phyloP scores from a whole-genome alignment of 2,113 vertebrate species.

The Electrona antarctica region DNA sequence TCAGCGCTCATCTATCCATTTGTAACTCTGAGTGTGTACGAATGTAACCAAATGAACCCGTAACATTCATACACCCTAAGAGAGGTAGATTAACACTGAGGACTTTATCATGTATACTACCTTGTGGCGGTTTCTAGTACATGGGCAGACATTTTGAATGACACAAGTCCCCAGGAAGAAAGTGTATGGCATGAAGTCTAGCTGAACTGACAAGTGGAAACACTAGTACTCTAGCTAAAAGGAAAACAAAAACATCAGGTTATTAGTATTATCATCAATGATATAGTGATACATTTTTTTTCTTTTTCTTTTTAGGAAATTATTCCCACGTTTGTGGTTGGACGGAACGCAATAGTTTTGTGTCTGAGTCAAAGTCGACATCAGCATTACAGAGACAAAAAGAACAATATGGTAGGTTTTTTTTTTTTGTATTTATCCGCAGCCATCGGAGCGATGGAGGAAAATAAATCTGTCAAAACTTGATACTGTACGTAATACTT shows the following conservation, averaged over 20 bases:
- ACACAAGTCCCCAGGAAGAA: slow-evolving; percentile 19
- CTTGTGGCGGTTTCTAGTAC: neutral
- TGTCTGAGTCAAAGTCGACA: slow-evolving; percentile 10
- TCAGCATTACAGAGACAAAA: slow-evolving; percentile 5
- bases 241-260: slow-evolving; percentile 42
- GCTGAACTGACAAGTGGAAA: slow-evolving; percentile 51
- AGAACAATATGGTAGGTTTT: slow-evolving; percentile 9
- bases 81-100: neutral
- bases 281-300: slow-evolving; percentile 24
- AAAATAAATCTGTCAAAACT: slow-evolving; percentile 48
- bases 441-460: slow-evolving; percentile 33
- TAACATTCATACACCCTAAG: neutral
- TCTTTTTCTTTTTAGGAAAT: slow-evolving; percentile 25
- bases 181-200: slow-evolving; percentile 39
- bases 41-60: neutral
- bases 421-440: slow-evolving; percentile 61
- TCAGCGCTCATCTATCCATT: neutral
- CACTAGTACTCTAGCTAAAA: slow-evolving; percentile 37
- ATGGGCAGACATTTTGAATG: slow-evolving; percentile 1
- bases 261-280: slow-evolving; percentile 48
- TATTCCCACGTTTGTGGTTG: slow-evolving; percentile 19
- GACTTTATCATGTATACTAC: neutral
- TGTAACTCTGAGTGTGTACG: neutral
- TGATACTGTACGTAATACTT: slow-evolving; percentile 60
- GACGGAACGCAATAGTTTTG: slow-evolving; percentile 4